A percentile compares a stretch with the other conserved stretches of the same genome.
Evolutionary conservation across 2,113 vertebrate species (phyloP).

Genomic region (Cnemophilus loriae): DNA sequence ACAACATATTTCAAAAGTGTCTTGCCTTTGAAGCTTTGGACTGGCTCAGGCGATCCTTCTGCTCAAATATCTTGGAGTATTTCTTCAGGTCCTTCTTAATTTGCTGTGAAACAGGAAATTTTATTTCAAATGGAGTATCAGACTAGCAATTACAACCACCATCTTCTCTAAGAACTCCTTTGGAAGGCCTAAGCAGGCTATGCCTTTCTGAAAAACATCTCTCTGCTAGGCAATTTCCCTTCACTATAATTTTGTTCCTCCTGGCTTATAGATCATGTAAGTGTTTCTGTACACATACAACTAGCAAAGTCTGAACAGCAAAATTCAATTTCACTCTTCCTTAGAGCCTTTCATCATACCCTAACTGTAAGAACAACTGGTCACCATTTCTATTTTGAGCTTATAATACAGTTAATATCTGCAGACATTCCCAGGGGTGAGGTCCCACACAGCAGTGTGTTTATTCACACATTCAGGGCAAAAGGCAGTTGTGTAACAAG

Average conservation of each 20-base stretch:
- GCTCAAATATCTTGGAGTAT: conserved; percentile 98
- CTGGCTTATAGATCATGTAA: not conserved
- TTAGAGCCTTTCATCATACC: not conserved
- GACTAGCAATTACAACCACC: not conserved
- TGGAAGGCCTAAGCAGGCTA: not conserved
- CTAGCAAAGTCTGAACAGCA: not conserved
- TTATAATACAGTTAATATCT: not conserved
- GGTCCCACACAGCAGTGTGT: not conserved
- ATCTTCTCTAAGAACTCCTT: not conserved
- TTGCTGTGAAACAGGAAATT: conserved; percentile 71
- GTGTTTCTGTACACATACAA: not conserved
- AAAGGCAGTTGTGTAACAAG: not conserved
- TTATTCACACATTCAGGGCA: not conserved
- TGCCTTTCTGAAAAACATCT: not conserved
- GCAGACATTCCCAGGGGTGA: not conserved
- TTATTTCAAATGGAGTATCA: not conserved
- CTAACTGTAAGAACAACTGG: not conserved
- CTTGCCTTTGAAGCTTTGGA: conserved; percentile 97
- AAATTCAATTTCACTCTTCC: not conserved
- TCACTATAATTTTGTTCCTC: not conserved
- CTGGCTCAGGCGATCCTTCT: conserved; percentile 98
- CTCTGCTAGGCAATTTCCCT: not conserved
- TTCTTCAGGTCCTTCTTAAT: conserved; percentile 99
- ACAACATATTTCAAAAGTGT: not conserved
- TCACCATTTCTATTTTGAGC: not conserved